Evolutionary conservation across 2,888 invertebrate species (phyloP), one percentile per base, ranked within the genome.

Genomic region (Luperina testacea): DNA sequence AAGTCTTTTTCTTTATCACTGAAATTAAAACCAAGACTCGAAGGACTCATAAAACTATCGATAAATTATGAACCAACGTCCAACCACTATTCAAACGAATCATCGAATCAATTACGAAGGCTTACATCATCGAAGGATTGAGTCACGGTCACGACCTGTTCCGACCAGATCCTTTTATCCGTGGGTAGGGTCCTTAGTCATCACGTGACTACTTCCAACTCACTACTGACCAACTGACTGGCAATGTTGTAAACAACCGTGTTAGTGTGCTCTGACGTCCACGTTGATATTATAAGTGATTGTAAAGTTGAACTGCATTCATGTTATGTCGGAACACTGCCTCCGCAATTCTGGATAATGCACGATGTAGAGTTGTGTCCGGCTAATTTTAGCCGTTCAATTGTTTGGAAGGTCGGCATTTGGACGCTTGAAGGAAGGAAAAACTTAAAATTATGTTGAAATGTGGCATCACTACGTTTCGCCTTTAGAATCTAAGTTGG

Each of bases 71-170:
- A 48, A 71, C 48, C 72, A 53, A 63, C 64, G 65, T 77, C 78
- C 80, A 85, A 91, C 71, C 94, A 93, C 95, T 95, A 94, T 85
- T 90, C 88, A 90, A 84, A 86, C 94, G 94, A 95, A 94, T 95
- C 96, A 95, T 92, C 93, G 92, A 91, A 94, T 94, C 92, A 94
- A 94, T 94, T 94, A 94, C 93, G 92, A 93, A 87, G 93, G 91
- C 94, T 96, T 96, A 93, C 96, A 96, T 96, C 96, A 96, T 92
- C 94, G 93, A 95, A 94, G 93, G 94, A 94, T 94, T 96, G 96
- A 96, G 94, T 96, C 96, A 96, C 90, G 95, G 95, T 90, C 95
- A 94, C 93, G 93, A 95, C 92, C 92, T 92, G 93, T 90, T 92
- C 91, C 84, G 82, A 88, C 90, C 90, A 90, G 92, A 92, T 95